These are phyloP conservation scores for Caiman crocodilus DNA, from an alignment of 2,797 vertebrate genomes.

Conservation along the genomic window DNA sequence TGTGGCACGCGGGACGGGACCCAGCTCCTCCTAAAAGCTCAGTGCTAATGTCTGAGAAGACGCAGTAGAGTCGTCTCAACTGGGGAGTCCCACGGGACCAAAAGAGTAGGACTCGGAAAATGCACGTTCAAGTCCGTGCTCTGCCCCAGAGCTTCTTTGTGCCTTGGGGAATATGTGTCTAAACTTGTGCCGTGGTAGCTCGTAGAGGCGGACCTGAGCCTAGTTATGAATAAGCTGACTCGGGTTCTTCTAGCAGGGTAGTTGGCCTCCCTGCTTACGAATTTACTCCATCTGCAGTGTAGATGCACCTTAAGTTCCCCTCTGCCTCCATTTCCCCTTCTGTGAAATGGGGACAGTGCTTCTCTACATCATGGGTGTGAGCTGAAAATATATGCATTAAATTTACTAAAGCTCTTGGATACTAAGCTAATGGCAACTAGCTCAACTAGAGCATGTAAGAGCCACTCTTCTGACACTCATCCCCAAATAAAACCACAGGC, in stretches of 20 bases:
- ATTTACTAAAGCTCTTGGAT: constrained; percentile 64
- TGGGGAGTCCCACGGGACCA: too few species aligned
- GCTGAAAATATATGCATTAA: constrained; percentile 66
- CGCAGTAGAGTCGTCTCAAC: not conserved
- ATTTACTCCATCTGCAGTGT: not conserved
- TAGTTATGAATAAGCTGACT: too few species aligned
- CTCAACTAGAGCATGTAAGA: constrained; percentile 14
- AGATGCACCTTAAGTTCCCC: constrained; percentile 36
- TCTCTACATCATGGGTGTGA: not conserved
- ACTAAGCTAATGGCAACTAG: constrained; percentile 56
- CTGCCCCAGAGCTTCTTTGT: not conserved
- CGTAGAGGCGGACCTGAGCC: not conserved
- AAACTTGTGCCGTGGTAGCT: not conserved
- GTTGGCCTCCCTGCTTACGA: too few species aligned
- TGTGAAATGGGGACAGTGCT: constrained; percentile 50
- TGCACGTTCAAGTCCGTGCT: not conserved
- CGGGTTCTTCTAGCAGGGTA: too few species aligned
- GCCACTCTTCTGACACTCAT: constrained; percentile 53
- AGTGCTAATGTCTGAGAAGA: fast-evolving
- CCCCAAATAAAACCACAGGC: constrained; percentile 40
- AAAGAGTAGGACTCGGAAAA: fast-evolving
- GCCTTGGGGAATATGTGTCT: not conserved
- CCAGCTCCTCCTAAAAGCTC: fast-evolving
- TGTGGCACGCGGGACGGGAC: too few species aligned
- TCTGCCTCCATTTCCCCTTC: constrained; percentile 44